Conservation (phyloP, 2,113 vertebrate genomes). For the Plecturocebus donacophilus region DNA sequence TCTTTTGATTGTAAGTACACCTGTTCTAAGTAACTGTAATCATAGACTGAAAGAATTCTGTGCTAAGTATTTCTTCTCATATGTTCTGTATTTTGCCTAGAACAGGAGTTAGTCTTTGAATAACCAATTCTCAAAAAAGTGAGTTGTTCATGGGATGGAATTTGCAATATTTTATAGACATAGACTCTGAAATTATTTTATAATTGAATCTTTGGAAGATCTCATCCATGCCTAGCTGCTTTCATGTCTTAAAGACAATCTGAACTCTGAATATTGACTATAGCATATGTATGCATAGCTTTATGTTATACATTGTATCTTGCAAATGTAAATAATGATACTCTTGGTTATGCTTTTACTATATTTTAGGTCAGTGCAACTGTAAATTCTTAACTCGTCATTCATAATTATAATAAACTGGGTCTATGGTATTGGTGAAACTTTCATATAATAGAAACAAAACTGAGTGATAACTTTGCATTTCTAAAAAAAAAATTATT, state of each 20-base stretch:
- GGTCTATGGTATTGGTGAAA: neutral
- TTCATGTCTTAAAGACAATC: neutral
- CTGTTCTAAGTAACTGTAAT: constrained; percentile 80
- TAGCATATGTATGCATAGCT: neutral
- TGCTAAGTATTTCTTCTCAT: constrained; percentile 41
- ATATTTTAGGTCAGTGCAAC: neutral
- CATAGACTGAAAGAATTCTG: constrained; percentile 67
- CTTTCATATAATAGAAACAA: neutral
- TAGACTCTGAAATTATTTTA: neutral
- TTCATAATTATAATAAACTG: neutral
- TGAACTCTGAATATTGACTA: constrained; percentile 18
- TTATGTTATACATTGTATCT: neutral
- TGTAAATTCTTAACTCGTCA: neutral
- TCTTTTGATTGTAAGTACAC: constrained; percentile 83
- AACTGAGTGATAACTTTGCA: neutral
- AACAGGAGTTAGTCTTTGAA: constrained; percentile 26
- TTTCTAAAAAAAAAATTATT: neutral
- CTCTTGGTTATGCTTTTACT: neutral
- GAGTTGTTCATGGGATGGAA: neutral
- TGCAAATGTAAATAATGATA: neutral
- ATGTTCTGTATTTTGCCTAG: constrained; percentile 59
- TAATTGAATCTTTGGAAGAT: neutral
- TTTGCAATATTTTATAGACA: neutral
- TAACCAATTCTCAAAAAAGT: constrained; percentile 15
- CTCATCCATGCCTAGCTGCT: rapidly evolving